Evolutionary conservation across 2,888 invertebrate species (phyloP).

Genomic region (Cryptophagus acutangulus): DNA sequence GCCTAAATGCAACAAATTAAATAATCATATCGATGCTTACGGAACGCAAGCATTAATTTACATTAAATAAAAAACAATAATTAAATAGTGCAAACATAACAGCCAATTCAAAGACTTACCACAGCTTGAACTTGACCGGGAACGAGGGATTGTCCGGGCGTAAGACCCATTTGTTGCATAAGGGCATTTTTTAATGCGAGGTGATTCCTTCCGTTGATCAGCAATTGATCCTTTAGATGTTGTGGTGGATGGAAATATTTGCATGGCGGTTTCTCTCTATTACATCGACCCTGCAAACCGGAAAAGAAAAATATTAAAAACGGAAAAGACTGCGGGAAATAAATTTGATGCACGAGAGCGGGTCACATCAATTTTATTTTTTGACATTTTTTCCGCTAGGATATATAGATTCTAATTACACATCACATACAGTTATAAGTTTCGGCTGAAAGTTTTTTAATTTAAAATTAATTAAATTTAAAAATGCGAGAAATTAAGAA

Average conservation of each 20-base stretch:
- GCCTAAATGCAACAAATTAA: too few relatives aligned
- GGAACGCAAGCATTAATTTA: too few relatives aligned
- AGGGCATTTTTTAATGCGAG: conserved; percentile 97
- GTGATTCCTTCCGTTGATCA: conserved; percentile 99
- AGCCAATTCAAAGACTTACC: conserved; percentile 59
- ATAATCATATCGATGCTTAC: too few relatives aligned
- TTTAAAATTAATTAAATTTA: too few relatives aligned
- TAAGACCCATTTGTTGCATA: conserved; percentile 93
- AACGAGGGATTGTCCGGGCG: conserved; percentile 84
- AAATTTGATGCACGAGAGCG: too few relatives aligned
- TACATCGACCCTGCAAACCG: conserved; percentile 92
- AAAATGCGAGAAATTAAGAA: too few relatives aligned
- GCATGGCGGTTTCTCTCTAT: conserved; percentile 99
- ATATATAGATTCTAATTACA: too few relatives aligned
- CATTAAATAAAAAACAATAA: conserved; percentile 3
- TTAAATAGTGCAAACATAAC: not conserved
- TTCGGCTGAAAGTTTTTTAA: too few relatives aligned
- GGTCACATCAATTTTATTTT: too few relatives aligned
- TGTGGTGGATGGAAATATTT: conserved; percentile 99
- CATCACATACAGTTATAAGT: too few relatives aligned
- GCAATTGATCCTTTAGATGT: conserved; percentile 98
- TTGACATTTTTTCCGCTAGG: too few relatives aligned
- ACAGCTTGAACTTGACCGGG: conserved; percentile 91
- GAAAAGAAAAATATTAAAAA: conserved; percentile 16
- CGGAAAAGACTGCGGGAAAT: not conserved